Base-by-base conservation (phyloP, 1,140 invertebrate genomes). In the Scaptomyza pallida region DNA sequence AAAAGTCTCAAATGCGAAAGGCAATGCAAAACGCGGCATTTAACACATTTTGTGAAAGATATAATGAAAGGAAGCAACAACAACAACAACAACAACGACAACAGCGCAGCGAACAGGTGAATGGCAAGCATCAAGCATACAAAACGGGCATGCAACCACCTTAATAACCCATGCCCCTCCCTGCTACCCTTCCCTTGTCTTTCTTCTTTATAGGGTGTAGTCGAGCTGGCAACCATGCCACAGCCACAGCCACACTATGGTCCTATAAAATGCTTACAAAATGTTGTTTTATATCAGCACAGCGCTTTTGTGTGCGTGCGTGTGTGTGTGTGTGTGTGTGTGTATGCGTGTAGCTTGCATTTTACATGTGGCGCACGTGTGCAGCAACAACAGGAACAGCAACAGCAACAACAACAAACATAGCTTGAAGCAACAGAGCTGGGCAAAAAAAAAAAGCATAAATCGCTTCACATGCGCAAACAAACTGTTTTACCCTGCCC, bases 21-120 rank as follows among this genome's bases (percentile, higher is more conserved):
- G 69, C 72, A 77, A 88, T 82, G 78, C 81, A 86, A 86, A 86
- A 88, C 82, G 81, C 81, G 81, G 82, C 81, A 88, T 86, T 86
- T 86, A 86, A 86, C 81, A 86, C 82, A 78, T 88, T 83, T 86
- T 59, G 37, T 55, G 65, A 72, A 75, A 76, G 80, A 37, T n/a
- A 37, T 12, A 37, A 37, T 37, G 76, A 72, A 75, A 62, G 44
- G 19, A 40, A 61, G 33, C 10, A 56, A 52, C 30, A n/a, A 13
- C 8, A 15, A 50, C 48, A 33, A 50, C 50, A 40, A 33, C 19
- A 51, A 15, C 16, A 40, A 33, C 19, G 35, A 15, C 16, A 13
- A 17, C 48, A 43, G 2, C 52, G 23, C 13, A 19, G 33, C 33
- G 33, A 35, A 35, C 52, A 55, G 52, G 52, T 55, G 19, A 55